phyloP scores from a whole-genome alignment of 2,113 vertebrate species.

The Aix galericulata region DNA sequence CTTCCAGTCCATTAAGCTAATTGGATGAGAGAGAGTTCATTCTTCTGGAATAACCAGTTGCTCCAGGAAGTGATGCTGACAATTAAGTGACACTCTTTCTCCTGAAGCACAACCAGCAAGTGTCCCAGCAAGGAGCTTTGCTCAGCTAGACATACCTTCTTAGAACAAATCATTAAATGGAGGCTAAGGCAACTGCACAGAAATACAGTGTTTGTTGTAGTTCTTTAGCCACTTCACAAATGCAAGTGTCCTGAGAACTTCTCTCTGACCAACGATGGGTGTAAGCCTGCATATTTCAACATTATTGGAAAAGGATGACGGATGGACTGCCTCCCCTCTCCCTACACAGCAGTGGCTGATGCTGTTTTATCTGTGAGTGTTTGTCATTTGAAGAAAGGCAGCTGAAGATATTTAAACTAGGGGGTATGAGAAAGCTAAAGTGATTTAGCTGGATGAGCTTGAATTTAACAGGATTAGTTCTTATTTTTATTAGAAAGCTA shows the following conservation, averaged over 20 bases:
- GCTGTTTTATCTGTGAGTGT: neutral
- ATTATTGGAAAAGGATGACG: neutral
- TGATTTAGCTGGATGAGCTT: slow-evolving; percentile 58
- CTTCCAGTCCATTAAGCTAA: slow-evolving; percentile 62
- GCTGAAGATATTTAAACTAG: slow-evolving; percentile 1
- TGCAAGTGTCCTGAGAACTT: neutral
- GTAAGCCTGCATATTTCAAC: neutral
- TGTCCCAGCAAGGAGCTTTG: neutral
- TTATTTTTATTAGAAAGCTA: slow-evolving; percentile 62
- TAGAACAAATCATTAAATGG: neutral
- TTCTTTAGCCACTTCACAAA: neutral
- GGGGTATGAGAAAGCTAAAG: slow-evolving; percentile 26
- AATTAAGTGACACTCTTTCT: neutral
- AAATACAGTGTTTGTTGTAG: accelerated
- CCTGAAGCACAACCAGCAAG: neutral
- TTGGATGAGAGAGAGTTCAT: slow-evolving; percentile 21
- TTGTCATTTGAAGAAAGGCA: neutral
- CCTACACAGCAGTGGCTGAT: neutral
- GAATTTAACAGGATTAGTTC: slow-evolving; percentile 65
- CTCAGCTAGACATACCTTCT: neutral
- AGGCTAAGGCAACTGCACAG: neutral
- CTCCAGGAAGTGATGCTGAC: slow-evolving; percentile 31
- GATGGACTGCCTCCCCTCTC: neutral
- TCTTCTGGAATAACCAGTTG: slow-evolving; percentile 56
- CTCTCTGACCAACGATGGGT: neutral